Percentiles rank a stretch among this genome's conserved stretches.
Conservation (phyloP, 2,888 invertebrate genomes). For the Ophraella communa region DNA sequence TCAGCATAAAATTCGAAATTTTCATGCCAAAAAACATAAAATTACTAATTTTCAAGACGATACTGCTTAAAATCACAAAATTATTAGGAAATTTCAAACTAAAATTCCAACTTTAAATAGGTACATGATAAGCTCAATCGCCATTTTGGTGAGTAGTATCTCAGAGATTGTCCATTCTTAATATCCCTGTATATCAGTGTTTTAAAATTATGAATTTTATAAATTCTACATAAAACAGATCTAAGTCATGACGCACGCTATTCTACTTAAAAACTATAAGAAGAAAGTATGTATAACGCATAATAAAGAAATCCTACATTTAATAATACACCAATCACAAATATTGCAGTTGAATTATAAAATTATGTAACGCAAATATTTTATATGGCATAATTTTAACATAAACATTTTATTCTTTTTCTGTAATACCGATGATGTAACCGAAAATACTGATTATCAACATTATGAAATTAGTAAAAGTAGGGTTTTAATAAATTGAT, state of each 20-base stretch:
- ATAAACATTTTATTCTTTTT: background rate
- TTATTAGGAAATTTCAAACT: constrained; percentile 2
- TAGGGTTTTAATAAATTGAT: background rate
- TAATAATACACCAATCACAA: background rate
- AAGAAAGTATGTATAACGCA: no score
- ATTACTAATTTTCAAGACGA: background rate
- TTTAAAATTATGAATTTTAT: background rate
- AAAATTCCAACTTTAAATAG: constrained; percentile 10
- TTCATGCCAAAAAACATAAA: constrained; percentile 5
- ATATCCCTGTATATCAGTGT: background rate
- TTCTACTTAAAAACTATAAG: no score
- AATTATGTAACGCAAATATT: background rate
- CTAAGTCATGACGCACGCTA: no score
- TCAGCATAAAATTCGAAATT: constrained; percentile 9
- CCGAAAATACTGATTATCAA: background rate
- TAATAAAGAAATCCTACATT: no score
- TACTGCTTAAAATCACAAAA: constrained; percentile 6
- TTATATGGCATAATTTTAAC: background rate
- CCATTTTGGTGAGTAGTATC: background rate
- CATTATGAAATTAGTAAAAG: constrained; percentile 4
- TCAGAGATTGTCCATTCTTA: background rate
- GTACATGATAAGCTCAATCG: constrained; percentile 1
- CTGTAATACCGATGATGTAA: background rate
- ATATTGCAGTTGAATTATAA: background rate
- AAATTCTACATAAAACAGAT: no score